A percentile compares a stretch with the other conserved stretches of the same genome.
Conservation (phyloP, 1,140 invertebrate species). For the Aphelenchoides besseyi region DNA sequence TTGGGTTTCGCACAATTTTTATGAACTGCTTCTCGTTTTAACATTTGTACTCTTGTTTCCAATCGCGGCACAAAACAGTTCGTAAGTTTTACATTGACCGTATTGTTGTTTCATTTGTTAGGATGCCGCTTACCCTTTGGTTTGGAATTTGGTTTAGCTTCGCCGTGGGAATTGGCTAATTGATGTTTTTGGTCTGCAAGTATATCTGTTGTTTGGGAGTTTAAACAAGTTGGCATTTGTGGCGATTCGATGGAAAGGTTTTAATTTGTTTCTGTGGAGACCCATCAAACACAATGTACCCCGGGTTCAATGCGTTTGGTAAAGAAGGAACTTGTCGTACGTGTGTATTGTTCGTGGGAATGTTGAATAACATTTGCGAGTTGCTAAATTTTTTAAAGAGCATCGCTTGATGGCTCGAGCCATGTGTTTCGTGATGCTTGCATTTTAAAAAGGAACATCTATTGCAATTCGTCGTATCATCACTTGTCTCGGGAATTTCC, state of each 20-base stretch:
- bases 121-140: no score
- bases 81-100: no score
- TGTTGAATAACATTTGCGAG: background rate
- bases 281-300: no score
- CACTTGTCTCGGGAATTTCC: background rate
- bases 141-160: no score
- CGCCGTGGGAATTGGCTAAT: background rate
- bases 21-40: background rate
- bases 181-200: background rate
- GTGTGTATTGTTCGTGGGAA: background rate
- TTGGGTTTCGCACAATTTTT: background rate
- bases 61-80: no score
- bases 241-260: no score
- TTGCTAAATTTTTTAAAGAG: background rate
- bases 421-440: background rate
- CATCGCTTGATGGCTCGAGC: background rate
- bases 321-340: background rate
- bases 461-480: background rate
- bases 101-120: no score
- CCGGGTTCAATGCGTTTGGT: background rate
- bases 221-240: background rate
- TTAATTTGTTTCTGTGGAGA: slow-evolving; percentile 1
- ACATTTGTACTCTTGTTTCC: no score
- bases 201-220: background rate
- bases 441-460: background rate